Evolutionary conservation across 2,888 invertebrate species (phyloP).

Genomic region (Heliconius sara): DNA sequence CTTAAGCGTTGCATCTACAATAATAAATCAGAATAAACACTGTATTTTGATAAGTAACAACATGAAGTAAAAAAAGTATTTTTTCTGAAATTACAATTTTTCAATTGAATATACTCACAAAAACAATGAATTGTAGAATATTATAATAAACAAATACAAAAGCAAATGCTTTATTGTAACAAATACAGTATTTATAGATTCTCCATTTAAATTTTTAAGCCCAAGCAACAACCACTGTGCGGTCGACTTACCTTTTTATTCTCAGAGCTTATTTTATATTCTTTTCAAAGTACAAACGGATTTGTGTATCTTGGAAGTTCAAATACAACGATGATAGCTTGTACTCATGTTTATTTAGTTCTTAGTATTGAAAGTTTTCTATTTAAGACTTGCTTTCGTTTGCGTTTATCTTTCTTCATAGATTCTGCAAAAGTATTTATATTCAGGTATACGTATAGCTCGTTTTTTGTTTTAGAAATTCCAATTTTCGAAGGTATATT

Average conservation of each 20-base stretch:
- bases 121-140: conserved; percentile 12
- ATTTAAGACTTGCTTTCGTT: conserved; percentile 25
- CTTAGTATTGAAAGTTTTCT: conserved; percentile 31
- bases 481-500: too few relatives aligned
- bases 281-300: conserved; percentile 62
- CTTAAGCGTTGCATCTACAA: background rate
- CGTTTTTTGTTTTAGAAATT: background rate
- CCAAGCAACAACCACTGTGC: conserved; percentile 33
- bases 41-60: background rate
- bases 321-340: conserved; percentile 42
- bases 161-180: conserved; percentile 5
- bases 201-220: conserved; percentile 31
- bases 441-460: too few relatives aligned
- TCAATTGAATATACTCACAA: background rate
- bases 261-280: conserved; percentile 54
- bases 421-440: background rate
- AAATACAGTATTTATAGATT: conserved; percentile 22
- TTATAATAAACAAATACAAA: conserved; percentile 1
- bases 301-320: conserved; percentile 56
- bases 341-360: conserved; percentile 34
- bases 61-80: background rate
- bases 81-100: background rate
- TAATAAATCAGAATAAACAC: background rate
- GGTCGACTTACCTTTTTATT: conserved; percentile 37
- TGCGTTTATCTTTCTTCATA: background rate